Percentiles rank a stretch among this genome's conserved stretches.
Evolutionary conservation across 2,797 vertebrate species (phyloP).

Genomic region (Chloroceryle amazona): DNA sequence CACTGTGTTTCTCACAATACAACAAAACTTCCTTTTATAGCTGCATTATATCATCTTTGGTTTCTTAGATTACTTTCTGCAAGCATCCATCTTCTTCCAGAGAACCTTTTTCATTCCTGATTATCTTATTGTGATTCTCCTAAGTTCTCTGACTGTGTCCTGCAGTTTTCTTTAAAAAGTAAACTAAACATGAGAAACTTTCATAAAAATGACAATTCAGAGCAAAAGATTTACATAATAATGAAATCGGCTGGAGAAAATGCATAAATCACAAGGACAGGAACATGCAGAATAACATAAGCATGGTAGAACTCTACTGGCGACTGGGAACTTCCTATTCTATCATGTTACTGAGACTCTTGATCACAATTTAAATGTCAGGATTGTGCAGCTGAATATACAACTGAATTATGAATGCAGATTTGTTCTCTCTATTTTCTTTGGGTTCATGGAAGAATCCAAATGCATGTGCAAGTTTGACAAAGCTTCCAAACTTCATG

Average conservation of each 20-base stretch:
- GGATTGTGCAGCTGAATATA: background rate
- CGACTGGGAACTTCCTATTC: background rate
- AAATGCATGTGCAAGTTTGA: background rate
- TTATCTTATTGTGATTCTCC: background rate
- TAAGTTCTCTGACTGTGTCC: background rate
- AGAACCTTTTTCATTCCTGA: background rate
- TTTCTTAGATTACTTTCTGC: background rate
- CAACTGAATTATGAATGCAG: background rate
- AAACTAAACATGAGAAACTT: background rate
- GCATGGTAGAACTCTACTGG: rapidly evolving
- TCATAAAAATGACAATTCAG: background rate
- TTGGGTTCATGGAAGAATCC: background rate
- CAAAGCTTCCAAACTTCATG: background rate
- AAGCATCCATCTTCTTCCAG: background rate
- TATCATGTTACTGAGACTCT: background rate
- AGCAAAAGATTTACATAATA: background rate
- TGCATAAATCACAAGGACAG: background rate
- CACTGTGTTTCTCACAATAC: background rate
- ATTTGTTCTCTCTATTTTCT: background rate
- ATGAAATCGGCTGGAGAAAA: background rate
- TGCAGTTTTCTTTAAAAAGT: background rate
- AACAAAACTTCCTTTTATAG: background rate
- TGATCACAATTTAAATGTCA: background rate
- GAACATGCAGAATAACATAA: background rate
- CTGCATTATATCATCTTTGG: background rate